A percentile compares a stretch with the other conserved stretches of the same genome.
Evolutionary conservation across 2,113 vertebrate genomes (phyloP).

Genomic region (Colinus virginianus): DNA sequence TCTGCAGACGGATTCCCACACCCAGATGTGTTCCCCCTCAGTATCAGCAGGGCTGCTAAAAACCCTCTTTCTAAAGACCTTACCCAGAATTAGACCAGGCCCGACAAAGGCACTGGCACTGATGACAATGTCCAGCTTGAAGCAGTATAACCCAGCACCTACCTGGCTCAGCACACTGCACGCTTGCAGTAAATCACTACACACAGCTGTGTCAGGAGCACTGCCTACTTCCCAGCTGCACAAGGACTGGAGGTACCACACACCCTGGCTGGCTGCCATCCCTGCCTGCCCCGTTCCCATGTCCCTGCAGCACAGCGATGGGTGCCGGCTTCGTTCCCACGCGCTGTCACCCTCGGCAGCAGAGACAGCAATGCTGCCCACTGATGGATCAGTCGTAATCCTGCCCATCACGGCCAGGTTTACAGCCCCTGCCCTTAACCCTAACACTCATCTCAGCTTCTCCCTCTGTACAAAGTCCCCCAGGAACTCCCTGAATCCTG

Average conservation of each 20-base stretch:
- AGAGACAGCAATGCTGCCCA: not conserved
- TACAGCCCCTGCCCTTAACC: not conserved
- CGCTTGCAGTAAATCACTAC: not conserved
- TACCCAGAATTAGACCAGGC: no score
- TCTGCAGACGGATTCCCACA: not conserved
- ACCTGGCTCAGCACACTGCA: accelerated
- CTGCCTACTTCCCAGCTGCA: accelerated
- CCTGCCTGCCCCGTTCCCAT: not conserved
- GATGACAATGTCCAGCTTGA: not conserved
- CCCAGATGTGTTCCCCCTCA: not conserved
- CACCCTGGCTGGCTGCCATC: not conserved
- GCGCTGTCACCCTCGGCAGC: not conserved
- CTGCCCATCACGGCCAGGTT: not conserved
- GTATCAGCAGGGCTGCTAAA: not conserved
- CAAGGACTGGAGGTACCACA: not conserved
- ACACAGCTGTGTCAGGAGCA: not conserved
- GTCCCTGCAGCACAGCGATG: accelerated
- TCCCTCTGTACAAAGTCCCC: not conserved
- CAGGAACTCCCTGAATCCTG: not conserved
- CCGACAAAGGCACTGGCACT: not conserved
- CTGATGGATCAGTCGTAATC: not conserved
- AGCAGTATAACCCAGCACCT: not conserved
- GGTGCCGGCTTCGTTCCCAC: accelerated
- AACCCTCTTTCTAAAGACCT: not conserved
- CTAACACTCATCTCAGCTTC: not conserved